Conservation (phyloP, 2,888 invertebrate species). For the Tigriopus californicus region DNA sequence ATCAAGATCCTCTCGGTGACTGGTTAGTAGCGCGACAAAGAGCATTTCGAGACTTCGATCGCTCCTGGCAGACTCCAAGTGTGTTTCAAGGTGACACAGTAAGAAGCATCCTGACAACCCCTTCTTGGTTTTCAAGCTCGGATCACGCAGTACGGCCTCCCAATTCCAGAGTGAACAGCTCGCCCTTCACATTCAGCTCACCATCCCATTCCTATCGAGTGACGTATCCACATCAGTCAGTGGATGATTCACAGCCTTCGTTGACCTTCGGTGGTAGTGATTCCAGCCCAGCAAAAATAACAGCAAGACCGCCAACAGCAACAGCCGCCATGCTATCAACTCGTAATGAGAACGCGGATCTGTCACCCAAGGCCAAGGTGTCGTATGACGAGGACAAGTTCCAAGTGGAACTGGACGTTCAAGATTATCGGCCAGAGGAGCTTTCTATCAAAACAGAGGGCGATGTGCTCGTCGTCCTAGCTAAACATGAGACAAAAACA, state of each 20-base stretch:
- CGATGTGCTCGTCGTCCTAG: constrained; percentile 11
- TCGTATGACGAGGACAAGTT: constrained; percentile 12
- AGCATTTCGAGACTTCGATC: not conserved
- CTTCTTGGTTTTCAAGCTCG: no score
- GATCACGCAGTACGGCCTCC: no score
- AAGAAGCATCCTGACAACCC: no score
- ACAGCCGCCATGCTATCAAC: no score
- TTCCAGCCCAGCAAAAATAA: no score
- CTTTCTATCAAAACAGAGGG: constrained; percentile 13
- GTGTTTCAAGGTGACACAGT: not conserved
- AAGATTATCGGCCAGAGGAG: constrained; percentile 14
- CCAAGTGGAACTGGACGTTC: constrained; percentile 8
- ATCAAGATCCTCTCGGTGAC: not conserved
- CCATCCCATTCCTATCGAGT: no score
- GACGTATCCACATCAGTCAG: no score
- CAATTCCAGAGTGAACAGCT: no score
- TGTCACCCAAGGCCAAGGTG: constrained; percentile 4
- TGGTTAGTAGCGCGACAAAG: not conserved
- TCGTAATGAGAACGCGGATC: not conserved
- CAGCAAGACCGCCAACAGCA: no score
- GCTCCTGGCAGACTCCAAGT: not conserved
- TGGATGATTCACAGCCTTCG: no score
- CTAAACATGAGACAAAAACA: constrained; percentile 6
- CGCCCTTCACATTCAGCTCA: no score
- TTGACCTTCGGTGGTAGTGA: no score